These are phyloP conservation scores for Chymomyza caudatula DNA, from an alignment of 2,888 invertebrate genomes.

Conservation along the genomic window DNA sequence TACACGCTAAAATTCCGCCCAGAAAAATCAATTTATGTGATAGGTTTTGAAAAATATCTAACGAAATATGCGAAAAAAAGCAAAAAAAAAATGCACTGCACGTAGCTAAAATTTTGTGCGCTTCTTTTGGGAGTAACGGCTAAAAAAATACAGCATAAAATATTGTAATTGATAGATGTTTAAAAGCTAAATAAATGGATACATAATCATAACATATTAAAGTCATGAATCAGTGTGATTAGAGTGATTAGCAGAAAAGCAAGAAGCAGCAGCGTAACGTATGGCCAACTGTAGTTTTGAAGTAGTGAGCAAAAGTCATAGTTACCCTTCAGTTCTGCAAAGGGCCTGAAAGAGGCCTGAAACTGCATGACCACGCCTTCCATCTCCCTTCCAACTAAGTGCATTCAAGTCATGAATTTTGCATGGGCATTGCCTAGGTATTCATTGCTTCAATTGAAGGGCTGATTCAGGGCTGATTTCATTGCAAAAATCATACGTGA, in stretches of 20 bases:
- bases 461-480: no score
- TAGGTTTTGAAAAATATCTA: conserved; percentile 68
- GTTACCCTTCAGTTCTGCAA: no score
- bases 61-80: conserved; percentile 18
- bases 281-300: background rate
- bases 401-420: no score
- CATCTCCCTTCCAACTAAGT: no score
- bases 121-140: conserved; percentile 25
- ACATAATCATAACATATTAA: conserved; percentile 18
- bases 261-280: background rate
- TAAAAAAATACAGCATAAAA: conserved; percentile 11
- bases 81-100: conserved; percentile 23
- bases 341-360: no score
- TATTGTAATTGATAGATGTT: no score
- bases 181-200: no score
- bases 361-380: no score
- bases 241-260: background rate
- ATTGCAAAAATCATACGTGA: no score
- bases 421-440: no score
- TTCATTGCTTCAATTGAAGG: no score
- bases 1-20: conserved; percentile 72
- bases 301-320: background rate
- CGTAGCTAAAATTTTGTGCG: conserved; percentile 27
- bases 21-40: conserved; percentile 72
- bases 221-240: background rate